These are phyloP conservation scores for Doryteuthis pealeii DNA, from an alignment of 1,140 invertebrate species.

Conservation along the genomic window DNA sequence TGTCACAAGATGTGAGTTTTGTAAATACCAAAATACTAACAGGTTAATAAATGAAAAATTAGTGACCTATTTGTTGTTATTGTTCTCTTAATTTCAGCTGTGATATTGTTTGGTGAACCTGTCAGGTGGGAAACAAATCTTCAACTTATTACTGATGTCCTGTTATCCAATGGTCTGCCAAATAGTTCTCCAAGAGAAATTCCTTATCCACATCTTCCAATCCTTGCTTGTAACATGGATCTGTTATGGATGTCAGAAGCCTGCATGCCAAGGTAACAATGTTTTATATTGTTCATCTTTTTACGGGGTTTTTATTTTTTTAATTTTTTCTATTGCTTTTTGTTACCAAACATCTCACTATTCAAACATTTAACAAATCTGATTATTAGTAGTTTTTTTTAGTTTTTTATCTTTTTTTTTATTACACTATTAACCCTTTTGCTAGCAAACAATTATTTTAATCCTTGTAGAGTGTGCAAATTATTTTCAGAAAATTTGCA, in stretches of 20 bases:
- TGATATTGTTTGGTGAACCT: constrained; percentile 60
- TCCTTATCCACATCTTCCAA: constrained; percentile 67
- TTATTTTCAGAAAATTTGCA: too few relatives aligned
- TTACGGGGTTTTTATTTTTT: neutral
- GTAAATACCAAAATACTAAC: too few relatives aligned
- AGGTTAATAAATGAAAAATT: too few relatives aligned
- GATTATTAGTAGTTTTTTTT: neutral
- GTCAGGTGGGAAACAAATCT: constrained; percentile 61
- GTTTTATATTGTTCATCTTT: too few relatives aligned
- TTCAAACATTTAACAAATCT: neutral
- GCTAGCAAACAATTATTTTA: too few relatives aligned
- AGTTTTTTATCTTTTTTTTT: too few relatives aligned
- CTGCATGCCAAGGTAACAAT: constrained; percentile 55
- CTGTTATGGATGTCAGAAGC: constrained; percentile 61
- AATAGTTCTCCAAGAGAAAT: constrained; percentile 52
- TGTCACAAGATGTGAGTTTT: too few relatives aligned
- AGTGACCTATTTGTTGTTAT: too few relatives aligned
- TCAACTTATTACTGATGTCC: constrained; percentile 70
- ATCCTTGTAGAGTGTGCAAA: too few relatives aligned
- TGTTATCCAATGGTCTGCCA: constrained; percentile 68
- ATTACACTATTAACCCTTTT: too few relatives aligned
- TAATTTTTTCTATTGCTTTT: neutral
- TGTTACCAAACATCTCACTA: neutral
- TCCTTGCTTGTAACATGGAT: constrained; percentile 61
- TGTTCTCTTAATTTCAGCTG: constrained; percentile 48